Evolutionary conservation across 2,888 invertebrate species (phyloP).

Genomic region (Synergus umbraculus): DNA sequence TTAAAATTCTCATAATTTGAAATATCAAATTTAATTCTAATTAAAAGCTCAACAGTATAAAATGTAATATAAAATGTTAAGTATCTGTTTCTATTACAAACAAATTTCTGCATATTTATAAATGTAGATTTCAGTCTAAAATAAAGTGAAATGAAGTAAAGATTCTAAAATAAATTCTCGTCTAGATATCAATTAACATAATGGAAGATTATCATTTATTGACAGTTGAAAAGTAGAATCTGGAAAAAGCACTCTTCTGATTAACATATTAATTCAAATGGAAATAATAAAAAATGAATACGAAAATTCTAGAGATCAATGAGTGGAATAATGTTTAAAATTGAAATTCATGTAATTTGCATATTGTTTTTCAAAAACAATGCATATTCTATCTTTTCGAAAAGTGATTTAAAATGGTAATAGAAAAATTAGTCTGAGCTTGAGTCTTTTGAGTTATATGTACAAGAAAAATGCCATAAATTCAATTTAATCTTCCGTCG

Average conservation of each 20-base stretch:
- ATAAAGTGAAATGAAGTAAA: background rate
- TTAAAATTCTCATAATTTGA: background rate
- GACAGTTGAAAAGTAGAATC: background rate
- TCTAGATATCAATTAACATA: background rate
- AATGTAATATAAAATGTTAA: background rate
- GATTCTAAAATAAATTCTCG: background rate
- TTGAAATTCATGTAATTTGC: background rate
- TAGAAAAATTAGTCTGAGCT: background rate
- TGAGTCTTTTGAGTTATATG: background rate
- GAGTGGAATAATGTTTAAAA: background rate
- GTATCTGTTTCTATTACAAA: background rate
- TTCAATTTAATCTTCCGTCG: constrained; percentile 14
- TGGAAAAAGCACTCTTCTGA: background rate
- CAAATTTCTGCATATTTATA: background rate
- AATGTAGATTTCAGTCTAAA: background rate
- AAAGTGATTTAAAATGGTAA: background rate
- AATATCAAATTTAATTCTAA: background rate
- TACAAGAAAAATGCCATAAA: constrained; percentile 19
- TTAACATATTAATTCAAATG: background rate
- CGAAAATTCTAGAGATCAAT: background rate
- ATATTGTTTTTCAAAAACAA: background rate
- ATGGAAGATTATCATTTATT: background rate
- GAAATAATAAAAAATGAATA: background rate
- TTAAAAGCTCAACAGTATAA: background rate
- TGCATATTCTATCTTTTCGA: background rate